phyloP scores from a whole-genome alignment of 2,888 invertebrate species.

The Lamellibrachia satsuma region DNA sequence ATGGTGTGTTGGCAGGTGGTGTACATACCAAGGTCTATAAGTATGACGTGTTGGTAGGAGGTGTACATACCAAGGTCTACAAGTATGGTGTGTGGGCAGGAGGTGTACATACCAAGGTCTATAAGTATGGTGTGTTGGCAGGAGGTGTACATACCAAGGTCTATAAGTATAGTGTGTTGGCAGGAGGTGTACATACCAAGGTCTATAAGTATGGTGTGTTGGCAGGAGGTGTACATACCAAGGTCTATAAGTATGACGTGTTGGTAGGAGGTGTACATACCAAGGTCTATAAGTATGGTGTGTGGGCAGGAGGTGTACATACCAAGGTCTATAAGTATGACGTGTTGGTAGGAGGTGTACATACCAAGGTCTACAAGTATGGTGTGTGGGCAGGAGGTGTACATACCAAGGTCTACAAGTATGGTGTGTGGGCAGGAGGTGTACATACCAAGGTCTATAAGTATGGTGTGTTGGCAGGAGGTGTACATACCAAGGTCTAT shows the following conservation, averaged over 20 bases:
- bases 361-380: not conserved
- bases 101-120: not conserved
- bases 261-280: not conserved
- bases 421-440: not conserved
- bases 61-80: not conserved
- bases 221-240: not conserved
- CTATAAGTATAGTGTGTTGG: not conserved
- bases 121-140: not conserved
- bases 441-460: not conserved
- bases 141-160: not conserved
- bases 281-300: not conserved
- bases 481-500: not conserved
- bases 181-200: not conserved
- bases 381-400: not conserved
- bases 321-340: not conserved
- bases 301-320: not conserved
- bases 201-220: not conserved
- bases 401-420: not conserved
- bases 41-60: not conserved
- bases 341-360: not conserved
- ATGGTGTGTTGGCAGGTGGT: not conserved
- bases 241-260: conserved; percentile 14
- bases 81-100: not conserved
- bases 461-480: not conserved
- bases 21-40: not conserved